Conservation (phyloP, 2,797 vertebrate species). For the Heliangelus exortis region DNA sequence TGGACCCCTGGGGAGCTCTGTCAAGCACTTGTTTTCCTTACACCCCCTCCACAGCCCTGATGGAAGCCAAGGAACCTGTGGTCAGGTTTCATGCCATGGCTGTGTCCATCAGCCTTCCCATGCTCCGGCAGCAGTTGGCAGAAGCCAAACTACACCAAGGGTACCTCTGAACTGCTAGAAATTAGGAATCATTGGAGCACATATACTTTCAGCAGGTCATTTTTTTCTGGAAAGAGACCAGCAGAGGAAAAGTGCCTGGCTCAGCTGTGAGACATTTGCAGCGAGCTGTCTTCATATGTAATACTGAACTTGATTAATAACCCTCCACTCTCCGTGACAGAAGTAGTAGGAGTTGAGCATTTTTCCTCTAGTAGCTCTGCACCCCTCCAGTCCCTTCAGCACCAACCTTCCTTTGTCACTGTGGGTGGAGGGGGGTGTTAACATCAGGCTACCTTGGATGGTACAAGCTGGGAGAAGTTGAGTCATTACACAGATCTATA, state of each 20-base stretch:
- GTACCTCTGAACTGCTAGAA: neutral
- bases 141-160: neutral
- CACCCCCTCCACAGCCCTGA: neutral
- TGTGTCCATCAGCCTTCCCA: neutral
- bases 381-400: neutral
- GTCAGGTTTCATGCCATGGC: neutral
- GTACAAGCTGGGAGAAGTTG: neutral
- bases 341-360: neutral
- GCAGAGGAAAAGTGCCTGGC: neutral
- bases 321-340: neutral
- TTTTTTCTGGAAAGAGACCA: neutral
- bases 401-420: neutral
- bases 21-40: neutral
- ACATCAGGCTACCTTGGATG: neutral
- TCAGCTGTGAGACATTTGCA: neutral
- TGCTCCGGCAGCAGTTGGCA: neutral
- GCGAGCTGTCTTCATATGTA: neutral
- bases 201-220: neutral
- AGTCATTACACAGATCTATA: neutral
- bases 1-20: accelerated
- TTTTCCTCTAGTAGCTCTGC: neutral
- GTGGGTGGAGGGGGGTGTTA: neutral
- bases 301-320: neutral
- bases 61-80: neutral
- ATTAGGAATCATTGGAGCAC: neutral